Evolutionary conservation across 2,888 invertebrate genomes (phyloP).

Genomic region (Lasioglossum calceatum): DNA sequence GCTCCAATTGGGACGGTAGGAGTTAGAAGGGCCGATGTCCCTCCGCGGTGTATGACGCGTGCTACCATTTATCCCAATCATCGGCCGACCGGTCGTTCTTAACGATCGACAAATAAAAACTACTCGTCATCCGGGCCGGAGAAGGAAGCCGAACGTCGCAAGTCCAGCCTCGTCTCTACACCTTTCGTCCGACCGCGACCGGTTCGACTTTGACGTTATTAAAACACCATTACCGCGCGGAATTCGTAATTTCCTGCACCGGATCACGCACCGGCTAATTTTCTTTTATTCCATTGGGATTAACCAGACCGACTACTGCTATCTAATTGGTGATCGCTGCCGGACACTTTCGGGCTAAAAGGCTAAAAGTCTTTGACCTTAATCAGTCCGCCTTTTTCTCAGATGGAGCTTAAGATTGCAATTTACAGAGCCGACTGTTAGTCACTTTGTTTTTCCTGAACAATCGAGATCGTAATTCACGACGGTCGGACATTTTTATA

Average conservation of each 20-base stretch:
- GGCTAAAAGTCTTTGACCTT: conserved; percentile 7
- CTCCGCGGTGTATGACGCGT: conserved; percentile 80
- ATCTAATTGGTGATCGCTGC: background rate
- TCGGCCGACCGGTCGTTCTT: conserved; percentile 78
- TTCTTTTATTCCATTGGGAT: conserved; percentile 2
- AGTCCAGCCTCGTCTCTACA: conserved; percentile 48
- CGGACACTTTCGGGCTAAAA: background rate
- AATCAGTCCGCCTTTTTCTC: background rate
- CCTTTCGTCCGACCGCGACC: conserved; percentile 40
- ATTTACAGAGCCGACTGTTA: background rate
- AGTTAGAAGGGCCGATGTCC: conserved; percentile 74
- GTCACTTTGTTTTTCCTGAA: background rate
- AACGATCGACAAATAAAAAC: conserved; percentile 82
- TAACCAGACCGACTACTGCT: background rate
- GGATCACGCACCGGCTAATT: background rate
- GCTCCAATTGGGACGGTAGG: conserved; percentile 80
- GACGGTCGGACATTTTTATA: background rate
- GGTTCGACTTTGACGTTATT: conserved; percentile 32
- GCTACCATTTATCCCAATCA: conserved; percentile 84
- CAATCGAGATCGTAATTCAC: background rate
- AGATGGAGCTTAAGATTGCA: background rate
- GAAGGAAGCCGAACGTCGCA: conserved; percentile 74
- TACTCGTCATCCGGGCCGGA: conserved; percentile 78
- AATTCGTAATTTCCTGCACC: conserved; percentile 27
- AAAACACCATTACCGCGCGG: conserved; percentile 32